phyloP scores from a whole-genome alignment of 2,113 vertebrate genomes.

The Paraplagusia blochii region DNA sequence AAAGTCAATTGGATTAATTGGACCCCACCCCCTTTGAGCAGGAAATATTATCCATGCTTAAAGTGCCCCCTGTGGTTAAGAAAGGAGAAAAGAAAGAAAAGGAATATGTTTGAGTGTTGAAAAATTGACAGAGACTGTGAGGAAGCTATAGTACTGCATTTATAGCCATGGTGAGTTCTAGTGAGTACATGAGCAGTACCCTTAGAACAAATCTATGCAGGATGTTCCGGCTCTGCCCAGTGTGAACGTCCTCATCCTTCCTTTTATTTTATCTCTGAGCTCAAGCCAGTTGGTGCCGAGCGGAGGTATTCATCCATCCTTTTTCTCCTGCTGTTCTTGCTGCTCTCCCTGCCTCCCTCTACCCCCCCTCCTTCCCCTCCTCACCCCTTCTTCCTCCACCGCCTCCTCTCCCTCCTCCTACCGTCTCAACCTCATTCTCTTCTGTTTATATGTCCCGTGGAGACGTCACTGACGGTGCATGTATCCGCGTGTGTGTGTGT shows the following conservation, averaged over 20 bases:
- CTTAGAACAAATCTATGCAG: neutral
- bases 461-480: constrained; percentile 35
- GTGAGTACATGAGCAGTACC: neutral
- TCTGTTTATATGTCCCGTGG: constrained; percentile 43
- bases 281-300: constrained; percentile 55
- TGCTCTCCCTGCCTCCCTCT: constrained; percentile 41
- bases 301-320: constrained; percentile 59
- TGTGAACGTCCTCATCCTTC: constrained; percentile 28
- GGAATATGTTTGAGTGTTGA: too few relatives aligned
- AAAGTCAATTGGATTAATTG: too few relatives aligned
- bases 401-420: constrained; percentile 17
- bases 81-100: too few relatives aligned
- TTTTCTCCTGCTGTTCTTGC: constrained; percentile 42
- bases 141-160: too few relatives aligned
- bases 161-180: too few relatives aligned
- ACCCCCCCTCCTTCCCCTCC: neutral
- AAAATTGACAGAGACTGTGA: too few relatives aligned
- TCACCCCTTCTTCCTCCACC: neutral
- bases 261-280: constrained; percentile 29
- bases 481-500: constrained; percentile 36
- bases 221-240: too few relatives aligned
- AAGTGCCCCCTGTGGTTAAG: too few relatives aligned
- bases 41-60: too few relatives aligned
- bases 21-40: too few relatives aligned
- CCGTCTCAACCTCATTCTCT: constrained; percentile 40